Percentiles rank a stretch among this genome's conserved stretches.
phyloP scores from a whole-genome alignment of 2,888 invertebrate species.

The Candidula unifasciata region DNA sequence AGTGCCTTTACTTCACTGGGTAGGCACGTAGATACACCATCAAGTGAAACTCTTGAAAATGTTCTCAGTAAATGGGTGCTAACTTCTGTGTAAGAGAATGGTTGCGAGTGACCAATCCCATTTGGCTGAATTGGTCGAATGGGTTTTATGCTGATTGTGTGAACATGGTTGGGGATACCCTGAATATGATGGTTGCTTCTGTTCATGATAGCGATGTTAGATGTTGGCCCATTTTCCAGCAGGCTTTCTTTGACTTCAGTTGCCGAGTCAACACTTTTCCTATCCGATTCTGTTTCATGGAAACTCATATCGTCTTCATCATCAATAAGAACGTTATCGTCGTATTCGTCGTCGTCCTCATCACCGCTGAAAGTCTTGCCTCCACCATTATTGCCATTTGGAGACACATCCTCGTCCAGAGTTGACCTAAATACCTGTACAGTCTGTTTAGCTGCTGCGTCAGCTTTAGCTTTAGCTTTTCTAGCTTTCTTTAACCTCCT shows the following conservation, averaged over 20 bases:
- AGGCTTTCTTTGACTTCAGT: constrained; percentile 50
- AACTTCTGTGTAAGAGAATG: constrained; percentile 19
- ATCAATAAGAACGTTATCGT: constrained; percentile 46
- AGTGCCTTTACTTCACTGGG: not conserved
- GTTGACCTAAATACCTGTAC: constrained; percentile 38
- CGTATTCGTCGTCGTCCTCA: constrained; percentile 49
- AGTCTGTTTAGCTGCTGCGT: not conserved
- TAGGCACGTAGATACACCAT: not conserved
- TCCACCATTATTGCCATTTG: constrained; percentile 2
- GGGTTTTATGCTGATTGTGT: not conserved
- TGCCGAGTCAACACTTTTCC: constrained; percentile 49
- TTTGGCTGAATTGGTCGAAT: not conserved
- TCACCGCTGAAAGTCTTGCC: constrained; percentile 32
- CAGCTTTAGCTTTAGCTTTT: constrained; percentile 10
- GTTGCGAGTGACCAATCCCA: not conserved
- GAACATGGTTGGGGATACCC: not conserved
- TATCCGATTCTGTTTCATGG: constrained; percentile 43
- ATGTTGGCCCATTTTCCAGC: not conserved
- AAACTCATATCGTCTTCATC: constrained; percentile 49
- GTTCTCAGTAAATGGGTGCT: constrained; percentile 30
- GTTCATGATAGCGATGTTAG: not conserved
- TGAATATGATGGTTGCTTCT: constrained; percentile 9
- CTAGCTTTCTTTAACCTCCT: constrained; percentile 27
- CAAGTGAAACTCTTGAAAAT: not conserved
- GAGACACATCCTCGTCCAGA: constrained; percentile 36